Base-by-base conservation (phyloP, 2,888 invertebrate species). In the Diabrotica balteata region DNA sequence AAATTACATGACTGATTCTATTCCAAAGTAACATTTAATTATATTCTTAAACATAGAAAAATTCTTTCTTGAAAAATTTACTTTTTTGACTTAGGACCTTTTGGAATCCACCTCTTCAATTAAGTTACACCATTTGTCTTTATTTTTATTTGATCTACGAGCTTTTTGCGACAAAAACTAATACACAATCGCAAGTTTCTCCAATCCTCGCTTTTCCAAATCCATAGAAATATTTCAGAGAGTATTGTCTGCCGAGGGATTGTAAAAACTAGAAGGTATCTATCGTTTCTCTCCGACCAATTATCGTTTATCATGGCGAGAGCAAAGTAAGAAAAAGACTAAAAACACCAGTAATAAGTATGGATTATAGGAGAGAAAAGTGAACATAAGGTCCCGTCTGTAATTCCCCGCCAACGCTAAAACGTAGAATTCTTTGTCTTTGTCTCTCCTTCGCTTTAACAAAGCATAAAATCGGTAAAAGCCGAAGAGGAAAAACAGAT, bases 271-370 rank as follows among this genome's bases (percentile, higher is more conserved):
- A 55, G 10, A 55, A 51, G 22, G 53, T 61, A 63, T 63, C 63
- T 66, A 66, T 66, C 61, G 61, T 43, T 55, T 53, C 22, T 52
- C 54, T 32, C 42, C 58, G 62, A 79, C 81, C 83, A 82, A 83
- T 83, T 83, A 83, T 81, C 83, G 82, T 83, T 80, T 80, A 83
- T 83, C 83, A 83, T 83, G 80, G 79, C 74, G 76, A 66, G 50
- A 54, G 42, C 76, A 77, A 79, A 78, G 77, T 76, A 79, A 78
- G 80, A 80, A 82, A 81, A 82, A 81, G 81, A 81, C 79, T 78
- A 80, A 80, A 80, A 81, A 55, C 58, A 80, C 80, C 79, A 79
- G 82, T 82, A 82, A 82, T 82, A 83, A 82, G 81, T 83, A 83
- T 82, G 83, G 83, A 83, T 83, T 83, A 83, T 82, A 81, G 82